phyloP scores from a whole-genome alignment of 2,888 invertebrate species.

The Alviniconcha strummeri region DNA sequence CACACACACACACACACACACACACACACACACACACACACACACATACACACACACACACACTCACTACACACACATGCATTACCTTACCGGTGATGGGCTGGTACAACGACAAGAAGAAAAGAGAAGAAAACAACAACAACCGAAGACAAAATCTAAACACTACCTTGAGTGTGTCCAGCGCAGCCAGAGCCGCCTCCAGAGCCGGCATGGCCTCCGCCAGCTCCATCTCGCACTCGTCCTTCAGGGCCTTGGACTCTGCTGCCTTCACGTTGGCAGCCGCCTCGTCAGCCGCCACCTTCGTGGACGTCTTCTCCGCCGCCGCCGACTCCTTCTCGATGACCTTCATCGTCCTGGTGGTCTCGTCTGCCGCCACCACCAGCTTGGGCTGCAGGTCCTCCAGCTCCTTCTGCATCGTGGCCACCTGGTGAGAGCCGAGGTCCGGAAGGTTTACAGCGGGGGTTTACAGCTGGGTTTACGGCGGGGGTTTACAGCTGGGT shows the following conservation, averaged over 20 bases:
- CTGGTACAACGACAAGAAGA: no score
- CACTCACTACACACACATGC: no score
- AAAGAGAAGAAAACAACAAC: no score
- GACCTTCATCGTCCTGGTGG: constrained; percentile 82
- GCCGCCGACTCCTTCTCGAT: constrained; percentile 85
- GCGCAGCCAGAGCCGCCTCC: constrained; percentile 73
- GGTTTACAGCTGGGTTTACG: no score
- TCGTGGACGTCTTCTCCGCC: constrained; percentile 84
- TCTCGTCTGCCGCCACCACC: constrained; percentile 82
- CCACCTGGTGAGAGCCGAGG: constrained; percentile 75
- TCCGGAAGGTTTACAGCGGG: neutral
- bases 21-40: no score
- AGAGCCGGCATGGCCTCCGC: constrained; percentile 74
- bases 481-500: no score
- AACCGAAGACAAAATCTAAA: neutral
- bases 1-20: no score
- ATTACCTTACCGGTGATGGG: no score
- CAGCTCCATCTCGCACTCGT: constrained; percentile 74
- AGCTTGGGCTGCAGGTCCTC: constrained; percentile 85
- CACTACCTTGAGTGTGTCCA: constrained; percentile 72
- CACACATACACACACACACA: no score
- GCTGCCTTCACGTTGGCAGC: constrained; percentile 91
- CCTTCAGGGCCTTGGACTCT: constrained; percentile 86
- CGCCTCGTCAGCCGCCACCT: constrained; percentile 90
- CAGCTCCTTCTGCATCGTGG: constrained; percentile 85